Evolutionary conservation across 2,888 invertebrate species (phyloP).

Genomic region (Torymus aiolomorphi): DNA sequence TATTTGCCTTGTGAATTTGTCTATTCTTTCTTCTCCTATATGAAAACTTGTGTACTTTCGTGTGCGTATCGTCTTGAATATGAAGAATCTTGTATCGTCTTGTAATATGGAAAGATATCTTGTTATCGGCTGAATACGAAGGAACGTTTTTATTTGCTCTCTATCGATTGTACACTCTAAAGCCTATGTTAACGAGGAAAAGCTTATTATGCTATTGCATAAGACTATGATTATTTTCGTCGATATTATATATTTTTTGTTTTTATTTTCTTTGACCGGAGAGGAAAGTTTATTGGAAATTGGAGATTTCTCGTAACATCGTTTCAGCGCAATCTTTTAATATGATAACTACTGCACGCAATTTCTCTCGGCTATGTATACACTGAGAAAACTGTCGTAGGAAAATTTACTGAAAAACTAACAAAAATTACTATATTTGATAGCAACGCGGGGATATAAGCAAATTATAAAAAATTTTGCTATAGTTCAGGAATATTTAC

Average conservation of each 20-base stretch:
- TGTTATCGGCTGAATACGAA: slow-evolving; percentile 21
- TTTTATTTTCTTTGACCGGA: slow-evolving; percentile 29
- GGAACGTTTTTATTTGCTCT: slow-evolving; percentile 46
- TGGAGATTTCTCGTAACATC: slow-evolving; percentile 14
- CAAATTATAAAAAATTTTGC: too few species aligned
- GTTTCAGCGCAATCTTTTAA: too few species aligned
- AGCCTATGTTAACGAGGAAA: slow-evolving; percentile 26
- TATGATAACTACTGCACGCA: too few species aligned
- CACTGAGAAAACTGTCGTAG: too few species aligned
- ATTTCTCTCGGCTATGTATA: too few species aligned
- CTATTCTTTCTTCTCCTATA: slow-evolving; percentile 19
- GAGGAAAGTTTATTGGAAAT: slow-evolving; percentile 6
- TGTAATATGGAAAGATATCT: slow-evolving; percentile 32
- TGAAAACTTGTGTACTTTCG: slow-evolving; percentile 16
- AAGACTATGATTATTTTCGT: slow-evolving; percentile 44
- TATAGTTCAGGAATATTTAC: too few species aligned
- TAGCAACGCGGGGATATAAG: too few species aligned
- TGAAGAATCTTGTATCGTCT: slow-evolving; percentile 44
- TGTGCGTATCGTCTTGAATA: slow-evolving; percentile 31
- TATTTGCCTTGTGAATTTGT: slow-evolving; percentile 32
- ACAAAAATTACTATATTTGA: too few species aligned
- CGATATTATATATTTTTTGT: slow-evolving; percentile 24
- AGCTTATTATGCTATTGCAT: slow-evolving; percentile 40
- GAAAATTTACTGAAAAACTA: too few species aligned
- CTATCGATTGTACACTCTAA: slow-evolving; percentile 33